These are phyloP conservation scores for Lampris incognitus DNA, from an alignment of 2,113 vertebrate genomes.

Conservation along the genomic window DNA sequence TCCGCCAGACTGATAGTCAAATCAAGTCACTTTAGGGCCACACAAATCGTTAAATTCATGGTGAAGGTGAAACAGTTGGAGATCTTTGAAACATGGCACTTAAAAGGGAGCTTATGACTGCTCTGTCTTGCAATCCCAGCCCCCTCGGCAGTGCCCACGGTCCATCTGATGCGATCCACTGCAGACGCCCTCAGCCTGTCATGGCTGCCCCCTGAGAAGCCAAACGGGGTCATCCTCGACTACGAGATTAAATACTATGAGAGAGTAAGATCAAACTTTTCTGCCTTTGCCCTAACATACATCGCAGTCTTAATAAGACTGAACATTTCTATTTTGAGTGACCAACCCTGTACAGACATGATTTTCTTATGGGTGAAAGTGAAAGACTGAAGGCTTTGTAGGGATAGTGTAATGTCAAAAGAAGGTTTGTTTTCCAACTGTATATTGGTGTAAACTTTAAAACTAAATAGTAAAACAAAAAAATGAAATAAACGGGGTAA, in stretches of 20 bases:
- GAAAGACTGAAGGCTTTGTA: too few species aligned
- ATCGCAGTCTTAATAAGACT: slow-evolving; percentile 22
- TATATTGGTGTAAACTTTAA: too few species aligned
- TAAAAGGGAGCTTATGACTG: neutral
- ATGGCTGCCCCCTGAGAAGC: slow-evolving; percentile 94
- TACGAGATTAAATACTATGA: slow-evolving; percentile 99
- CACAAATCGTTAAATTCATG: slow-evolving; percentile 62
- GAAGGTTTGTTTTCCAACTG: too few species aligned
- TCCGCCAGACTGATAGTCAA: slow-evolving; percentile 60
- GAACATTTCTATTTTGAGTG: slow-evolving; percentile 8
- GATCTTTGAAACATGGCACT: slow-evolving; percentile 13
- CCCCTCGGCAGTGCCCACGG: slow-evolving; percentile 92
- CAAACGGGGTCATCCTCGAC: slow-evolving; percentile 98
- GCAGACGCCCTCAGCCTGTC: slow-evolving; percentile 94
- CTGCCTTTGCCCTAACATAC: neutral
- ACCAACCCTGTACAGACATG: neutral
- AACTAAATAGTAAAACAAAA: too few species aligned
- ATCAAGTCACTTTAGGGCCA: slow-evolving; percentile 65
- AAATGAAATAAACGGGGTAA: too few species aligned
- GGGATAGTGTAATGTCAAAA: too few species aligned
- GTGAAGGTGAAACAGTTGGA: slow-evolving; percentile 61
- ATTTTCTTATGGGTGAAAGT: neutral
- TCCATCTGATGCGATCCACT: slow-evolving; percentile 93
- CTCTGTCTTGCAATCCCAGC: slow-evolving; percentile 78
- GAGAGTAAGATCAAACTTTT: slow-evolving; percentile 85